Evolutionary conservation across 2,888 invertebrate species (phyloP).

Genomic region (Pyrrhia umbra): DNA sequence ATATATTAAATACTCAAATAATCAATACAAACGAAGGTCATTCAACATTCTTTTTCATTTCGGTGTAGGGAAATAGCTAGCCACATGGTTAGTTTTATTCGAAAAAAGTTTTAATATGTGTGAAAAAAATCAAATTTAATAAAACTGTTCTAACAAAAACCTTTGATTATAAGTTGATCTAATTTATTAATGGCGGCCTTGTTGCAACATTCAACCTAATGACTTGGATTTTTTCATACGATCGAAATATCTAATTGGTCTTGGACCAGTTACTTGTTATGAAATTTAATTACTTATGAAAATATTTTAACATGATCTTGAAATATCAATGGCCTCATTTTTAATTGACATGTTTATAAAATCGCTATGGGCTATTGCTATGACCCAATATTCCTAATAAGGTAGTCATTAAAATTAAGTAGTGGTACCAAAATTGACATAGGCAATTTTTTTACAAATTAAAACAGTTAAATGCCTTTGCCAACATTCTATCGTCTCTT

Average conservation of each 20-base stretch:
- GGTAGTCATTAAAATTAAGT: not conserved
- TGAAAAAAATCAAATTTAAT: not conserved
- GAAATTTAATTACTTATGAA: conserved; percentile 50
- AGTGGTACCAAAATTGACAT: conserved; percentile 3
- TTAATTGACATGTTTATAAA: conserved; percentile 29
- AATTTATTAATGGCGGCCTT: conserved; percentile 55
- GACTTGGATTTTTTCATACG: conserved; percentile 44
- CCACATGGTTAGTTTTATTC: too few species aligned
- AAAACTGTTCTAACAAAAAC: not conserved
- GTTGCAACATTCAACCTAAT: conserved; percentile 50
- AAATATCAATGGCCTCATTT: conserved; percentile 36
- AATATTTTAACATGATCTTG: conserved; percentile 53
- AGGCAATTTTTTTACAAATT: not conserved
- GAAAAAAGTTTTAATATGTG: too few species aligned
- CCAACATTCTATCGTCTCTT: conserved; percentile 15
- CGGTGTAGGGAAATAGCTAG: too few species aligned
- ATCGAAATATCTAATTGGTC: conserved; percentile 57
- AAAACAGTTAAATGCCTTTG: not conserved
- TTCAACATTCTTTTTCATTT: too few species aligned
- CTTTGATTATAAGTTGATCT: conserved; percentile 34
- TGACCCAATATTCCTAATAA: conserved; percentile 25
- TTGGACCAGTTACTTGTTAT: conserved; percentile 56
- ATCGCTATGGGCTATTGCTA: conserved; percentile 38
- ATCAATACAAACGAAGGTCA: too few species aligned
- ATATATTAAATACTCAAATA: too few species aligned